Percentiles rank a stretch among this genome's conserved stretches.
These are phyloP conservation scores for Papilio helenus DNA, from an alignment of 1,140 invertebrate species.

Conservation along the genomic window DNA sequence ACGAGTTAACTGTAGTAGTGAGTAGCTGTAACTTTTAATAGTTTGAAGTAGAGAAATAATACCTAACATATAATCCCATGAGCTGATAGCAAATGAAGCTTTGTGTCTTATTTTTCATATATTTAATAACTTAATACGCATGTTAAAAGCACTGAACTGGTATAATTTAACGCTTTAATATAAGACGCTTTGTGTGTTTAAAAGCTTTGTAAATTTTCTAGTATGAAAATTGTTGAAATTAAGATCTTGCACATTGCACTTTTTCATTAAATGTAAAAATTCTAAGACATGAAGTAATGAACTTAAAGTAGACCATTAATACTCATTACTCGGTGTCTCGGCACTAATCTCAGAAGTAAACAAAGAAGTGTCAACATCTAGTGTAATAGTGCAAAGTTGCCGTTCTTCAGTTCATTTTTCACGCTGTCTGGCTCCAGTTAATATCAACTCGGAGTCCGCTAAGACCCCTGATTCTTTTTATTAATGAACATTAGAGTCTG, in stretches of 20 bases:
- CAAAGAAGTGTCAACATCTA: slow-evolving; percentile 29
- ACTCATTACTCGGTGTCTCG: slow-evolving; percentile 19
- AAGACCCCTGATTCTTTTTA: slow-evolving; percentile 9
- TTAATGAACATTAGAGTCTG: slow-evolving; percentile 36
- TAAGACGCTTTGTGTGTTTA: too few species aligned
- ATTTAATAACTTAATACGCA: too few species aligned
- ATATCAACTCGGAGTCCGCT: slow-evolving; percentile 31
- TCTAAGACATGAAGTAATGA: background rate
- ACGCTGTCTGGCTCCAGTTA: slow-evolving; percentile 24
- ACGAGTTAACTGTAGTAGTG: too few species aligned
- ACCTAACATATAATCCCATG: too few species aligned
- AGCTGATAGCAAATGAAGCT: too few species aligned
- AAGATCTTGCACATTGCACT: background rate
- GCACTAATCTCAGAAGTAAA: slow-evolving; percentile 28
- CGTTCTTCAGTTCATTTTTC: slow-evolving; percentile 36
- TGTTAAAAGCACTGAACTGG: too few species aligned
- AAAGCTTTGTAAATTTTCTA: too few species aligned
- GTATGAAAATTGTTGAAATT: too few species aligned
- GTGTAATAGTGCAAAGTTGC: slow-evolving; percentile 9
- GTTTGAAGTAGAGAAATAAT: too few species aligned
- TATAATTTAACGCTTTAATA: too few species aligned
- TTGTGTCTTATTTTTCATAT: too few species aligned
- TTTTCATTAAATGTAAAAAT: background rate
- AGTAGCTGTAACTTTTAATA: too few species aligned
- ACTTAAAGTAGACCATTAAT: slow-evolving; percentile 22